These are phyloP conservation scores for Fragum sueziense DNA, from an alignment of 2,888 invertebrate species.

Conservation along the genomic window DNA sequence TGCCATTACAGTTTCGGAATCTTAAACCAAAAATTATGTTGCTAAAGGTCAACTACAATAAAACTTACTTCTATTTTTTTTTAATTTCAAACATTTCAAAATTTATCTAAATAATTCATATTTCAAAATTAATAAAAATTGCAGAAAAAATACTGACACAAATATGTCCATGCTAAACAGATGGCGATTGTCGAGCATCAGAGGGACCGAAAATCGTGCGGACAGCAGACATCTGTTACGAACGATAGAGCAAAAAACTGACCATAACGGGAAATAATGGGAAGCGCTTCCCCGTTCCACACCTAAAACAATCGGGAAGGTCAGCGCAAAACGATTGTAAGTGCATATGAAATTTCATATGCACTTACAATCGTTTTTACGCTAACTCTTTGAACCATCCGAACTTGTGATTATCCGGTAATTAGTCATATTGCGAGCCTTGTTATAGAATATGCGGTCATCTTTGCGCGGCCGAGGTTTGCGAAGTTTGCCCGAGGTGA, in stretches of 20 bases:
- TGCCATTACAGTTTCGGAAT: too few relatives aligned
- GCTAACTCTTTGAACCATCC: too few relatives aligned
- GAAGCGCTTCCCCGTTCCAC: slow-evolving; percentile 19
- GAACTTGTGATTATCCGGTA: slow-evolving; percentile 42
- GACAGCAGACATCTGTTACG: slow-evolving; percentile 45
- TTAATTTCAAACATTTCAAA: too few relatives aligned
- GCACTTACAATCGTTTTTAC: too few relatives aligned
- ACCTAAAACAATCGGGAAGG: slow-evolving; percentile 62
- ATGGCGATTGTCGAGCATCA: neutral
- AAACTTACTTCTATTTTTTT: too few relatives aligned
- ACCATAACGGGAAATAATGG: slow-evolving; percentile 20
- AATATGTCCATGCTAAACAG: neutral
- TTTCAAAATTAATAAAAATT: too few relatives aligned
- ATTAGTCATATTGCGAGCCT: slow-evolving; percentile 53
- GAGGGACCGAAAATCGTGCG: slow-evolving; percentile 18
- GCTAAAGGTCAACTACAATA: too few relatives aligned
- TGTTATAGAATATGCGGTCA: slow-evolving; percentile 50
- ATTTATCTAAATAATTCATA: too few relatives aligned
- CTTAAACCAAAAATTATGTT: too few relatives aligned
- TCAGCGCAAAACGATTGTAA: too few relatives aligned
- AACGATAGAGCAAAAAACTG: slow-evolving; percentile 12
- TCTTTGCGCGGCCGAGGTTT: slow-evolving; percentile 14
- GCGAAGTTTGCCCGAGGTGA: slow-evolving; percentile 23
- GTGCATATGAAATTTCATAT: too few relatives aligned
- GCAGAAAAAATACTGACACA: neutral